Base-by-base conservation (phyloP, 2,888 invertebrate genomes). In the Hartigia nigra region DNA sequence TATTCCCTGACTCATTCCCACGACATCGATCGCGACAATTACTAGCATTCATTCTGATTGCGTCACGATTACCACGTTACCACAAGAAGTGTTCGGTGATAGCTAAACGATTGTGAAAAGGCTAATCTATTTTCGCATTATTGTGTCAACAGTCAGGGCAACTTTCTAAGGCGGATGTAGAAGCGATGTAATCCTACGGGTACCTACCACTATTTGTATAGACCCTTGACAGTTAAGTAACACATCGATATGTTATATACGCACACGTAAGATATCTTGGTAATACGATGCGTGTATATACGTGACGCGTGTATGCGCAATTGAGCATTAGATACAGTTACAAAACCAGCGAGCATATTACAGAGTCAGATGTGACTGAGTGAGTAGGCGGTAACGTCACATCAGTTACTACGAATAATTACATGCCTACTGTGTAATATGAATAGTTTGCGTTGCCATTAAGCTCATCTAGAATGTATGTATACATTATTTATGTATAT, bases 311-410 rank as follows among this genome's bases (percentile, higher is more conserved):
- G 72, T 11, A 34, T 12, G 76, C 31, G 35, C 31, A 31, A 34
- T 12, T 31, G 75, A 32, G 77, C 34, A n/a, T 75, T 74, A 75
- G 77, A 12, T 32, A 34, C 34, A 79, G 36, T 31, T 79, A 31
- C 32, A 77, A 36, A 39, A 32, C 35, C 32, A n/a, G 69, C 31
- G 74, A 32, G 36, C 34, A 23, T 55, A 55, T 55, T 55, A 55
- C 55, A 55, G 9, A 55, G 55, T 23, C 55, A 55, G 23, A 55
- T 55, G 55, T 55, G 55, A 55, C 55, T 9, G 55, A 55, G 23
- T 55, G 55, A 23, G 23, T 55, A 55, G 55, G 55, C 55, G 55
- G 55, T 55, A 55, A 55, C 55, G 23, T 55, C 55, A 9, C 23
- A 55, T 55, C 55, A 55, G 55, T 55, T 23, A 55, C 23, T 55